These are phyloP conservation scores for Radopholus similis DNA, from an alignment of 1,140 invertebrate species.

Conservation along the genomic window DNA sequence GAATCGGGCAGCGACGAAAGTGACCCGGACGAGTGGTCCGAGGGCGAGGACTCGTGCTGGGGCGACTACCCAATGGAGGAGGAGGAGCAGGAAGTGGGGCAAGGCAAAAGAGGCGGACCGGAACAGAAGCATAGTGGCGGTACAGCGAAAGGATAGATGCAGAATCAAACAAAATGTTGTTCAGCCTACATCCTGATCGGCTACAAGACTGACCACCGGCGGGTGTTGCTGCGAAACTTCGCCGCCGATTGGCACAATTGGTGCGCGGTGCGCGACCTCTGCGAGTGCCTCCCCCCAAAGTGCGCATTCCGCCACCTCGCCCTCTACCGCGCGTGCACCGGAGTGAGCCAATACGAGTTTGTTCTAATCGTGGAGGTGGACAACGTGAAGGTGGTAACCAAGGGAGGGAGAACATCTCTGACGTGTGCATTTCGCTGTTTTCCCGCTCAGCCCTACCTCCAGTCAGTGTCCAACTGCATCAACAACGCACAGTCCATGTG, in stretches of 20 bases:
- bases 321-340: background rate
- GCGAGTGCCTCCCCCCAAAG: conserved; percentile 1
- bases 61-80: background rate
- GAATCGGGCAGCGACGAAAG: background rate
- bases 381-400: conserved; percentile 1
- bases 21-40: background rate
- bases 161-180: background rate
- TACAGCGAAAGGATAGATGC: background rate
- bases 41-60: background rate
- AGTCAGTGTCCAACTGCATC: conserved; percentile 8
- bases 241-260: conserved; percentile 11
- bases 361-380: conserved; percentile 8
- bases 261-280: background rate
- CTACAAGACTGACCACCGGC: background rate
- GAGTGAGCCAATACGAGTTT: background rate
- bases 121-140: background rate
- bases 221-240: background rate
- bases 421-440: background rate
- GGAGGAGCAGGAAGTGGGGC: background rate
- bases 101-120: background rate
- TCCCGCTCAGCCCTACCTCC: background rate
- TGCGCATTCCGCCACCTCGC: conserved; percentile 1
- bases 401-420: background rate
- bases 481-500: conserved; percentile 2
- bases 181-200: conserved; percentile 2